phyloP scores from a whole-genome alignment of 1,140 invertebrate species.

The Pseudachorutes palmiensis region DNA sequence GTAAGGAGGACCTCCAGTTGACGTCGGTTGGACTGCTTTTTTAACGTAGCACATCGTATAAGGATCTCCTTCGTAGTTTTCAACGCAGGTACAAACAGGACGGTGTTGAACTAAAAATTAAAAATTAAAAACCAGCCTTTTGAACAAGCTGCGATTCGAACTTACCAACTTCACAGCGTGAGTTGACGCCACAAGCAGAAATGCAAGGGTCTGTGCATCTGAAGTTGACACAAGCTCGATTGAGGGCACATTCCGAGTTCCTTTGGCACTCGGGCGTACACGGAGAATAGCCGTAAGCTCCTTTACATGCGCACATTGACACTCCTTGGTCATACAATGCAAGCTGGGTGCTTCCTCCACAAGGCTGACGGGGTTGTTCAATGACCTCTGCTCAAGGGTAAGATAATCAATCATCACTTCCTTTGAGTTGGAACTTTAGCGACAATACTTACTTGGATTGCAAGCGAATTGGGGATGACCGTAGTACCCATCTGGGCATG shows the following conservation, averaged over 20 bases:
- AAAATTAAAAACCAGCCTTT: conserved; percentile 6
- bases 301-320: conserved; percentile 68
- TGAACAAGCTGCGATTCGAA: background rate
- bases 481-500: conserved; percentile 62
- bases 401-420: background rate
- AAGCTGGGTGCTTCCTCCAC: conserved; percentile 72
- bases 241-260: conserved; percentile 42
- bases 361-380: conserved; percentile 3
- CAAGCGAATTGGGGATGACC: conserved; percentile 74
- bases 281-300: conserved; percentile 78
- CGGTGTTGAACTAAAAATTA: conserved; percentile 35
- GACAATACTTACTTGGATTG: conserved; percentile 13
- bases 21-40: conserved; percentile 50
- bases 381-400: background rate
- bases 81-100: conserved; percentile 52
- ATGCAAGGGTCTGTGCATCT: conserved; percentile 55
- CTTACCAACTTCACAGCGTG: conserved; percentile 25
- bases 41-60: conserved; percentile 33
- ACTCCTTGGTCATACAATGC: conserved; percentile 73
- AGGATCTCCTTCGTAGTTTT: conserved; percentile 73
- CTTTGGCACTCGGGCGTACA: conserved; percentile 19
- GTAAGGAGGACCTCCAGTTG: conserved; percentile 36
- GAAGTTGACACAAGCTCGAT: conserved; percentile 52
- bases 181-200: conserved; percentile 47
- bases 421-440: background rate